phyloP scores from a whole-genome alignment of 2,888 invertebrate species.

The Nephrotoma guestfalica region DNA sequence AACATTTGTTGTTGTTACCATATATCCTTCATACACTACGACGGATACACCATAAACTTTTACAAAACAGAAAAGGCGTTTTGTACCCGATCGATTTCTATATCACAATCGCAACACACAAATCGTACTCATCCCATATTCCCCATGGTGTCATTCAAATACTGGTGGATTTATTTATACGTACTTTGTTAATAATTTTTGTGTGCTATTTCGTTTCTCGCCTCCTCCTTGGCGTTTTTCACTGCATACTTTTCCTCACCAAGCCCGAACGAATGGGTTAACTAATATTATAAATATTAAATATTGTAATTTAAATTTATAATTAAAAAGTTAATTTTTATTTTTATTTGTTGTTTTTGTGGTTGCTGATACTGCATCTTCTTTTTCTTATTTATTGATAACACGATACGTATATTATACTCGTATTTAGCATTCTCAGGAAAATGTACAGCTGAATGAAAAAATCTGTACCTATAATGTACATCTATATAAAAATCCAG shows the following conservation, averaged over 20 bases:
- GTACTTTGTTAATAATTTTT: not conserved
- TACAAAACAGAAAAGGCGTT: not conserved
- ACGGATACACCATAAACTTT: not conserved
- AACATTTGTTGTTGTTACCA: not conserved
- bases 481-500: not conserved
- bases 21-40: not conserved
- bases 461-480: not conserved
- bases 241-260: not conserved
- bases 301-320: not conserved
- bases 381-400: not conserved
- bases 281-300: not conserved
- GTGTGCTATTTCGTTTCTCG: not conserved
- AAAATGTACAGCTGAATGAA: not conserved
- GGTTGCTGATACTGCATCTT: not conserved
- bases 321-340: not conserved
- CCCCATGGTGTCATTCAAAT: not conserved
- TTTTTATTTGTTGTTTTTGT: not conserved
- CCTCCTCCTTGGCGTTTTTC: not conserved
- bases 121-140: not conserved
- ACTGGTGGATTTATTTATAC: not conserved
- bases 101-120: not conserved
- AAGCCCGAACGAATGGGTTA: not conserved
- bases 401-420: not conserved
- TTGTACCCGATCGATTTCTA: not conserved
- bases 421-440: not conserved